A percentile compares a stretch with the other conserved stretches of the same genome.
Evolutionary conservation across 2,113 vertebrate genomes (phyloP).

Genomic region (Oryzias melastigma): DNA sequence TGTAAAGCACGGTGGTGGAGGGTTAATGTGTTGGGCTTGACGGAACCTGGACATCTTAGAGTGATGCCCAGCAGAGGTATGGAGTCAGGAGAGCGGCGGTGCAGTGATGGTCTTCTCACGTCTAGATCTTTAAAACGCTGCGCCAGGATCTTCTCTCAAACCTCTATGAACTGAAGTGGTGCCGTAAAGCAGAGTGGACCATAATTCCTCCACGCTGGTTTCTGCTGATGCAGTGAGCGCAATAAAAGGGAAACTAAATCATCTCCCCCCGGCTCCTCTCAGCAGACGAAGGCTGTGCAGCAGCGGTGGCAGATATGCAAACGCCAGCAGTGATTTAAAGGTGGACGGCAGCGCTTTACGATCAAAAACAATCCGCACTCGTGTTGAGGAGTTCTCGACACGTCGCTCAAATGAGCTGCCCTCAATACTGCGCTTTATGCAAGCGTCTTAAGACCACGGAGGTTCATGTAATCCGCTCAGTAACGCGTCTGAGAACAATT

Average conservation of each 20-base stretch:
- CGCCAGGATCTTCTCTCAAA: background rate
- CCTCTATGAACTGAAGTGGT: background rate
- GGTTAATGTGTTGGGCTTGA: no score
- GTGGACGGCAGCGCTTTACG: background rate
- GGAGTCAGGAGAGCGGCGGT: no score
- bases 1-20: no score
- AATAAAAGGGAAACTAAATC: background rate
- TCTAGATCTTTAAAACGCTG: no score
- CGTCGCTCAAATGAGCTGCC: background rate
- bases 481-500: background rate
- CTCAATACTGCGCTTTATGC: background rate
- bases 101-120: no score
- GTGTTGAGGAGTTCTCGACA: background rate
- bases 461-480: constrained; percentile 2
- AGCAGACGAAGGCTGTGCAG: constrained; percentile 9
- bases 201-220: background rate
- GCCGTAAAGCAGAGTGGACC: no score
- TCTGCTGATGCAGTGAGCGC: background rate
- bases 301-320: constrained; percentile 4
- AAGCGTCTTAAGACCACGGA: background rate
- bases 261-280: background rate
- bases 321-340: background rate
- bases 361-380: background rate
- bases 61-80: no score
- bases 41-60: no score